phyloP scores from a whole-genome alignment of 2,797 vertebrate genomes.

The Halcyon smyrnensis region DNA sequence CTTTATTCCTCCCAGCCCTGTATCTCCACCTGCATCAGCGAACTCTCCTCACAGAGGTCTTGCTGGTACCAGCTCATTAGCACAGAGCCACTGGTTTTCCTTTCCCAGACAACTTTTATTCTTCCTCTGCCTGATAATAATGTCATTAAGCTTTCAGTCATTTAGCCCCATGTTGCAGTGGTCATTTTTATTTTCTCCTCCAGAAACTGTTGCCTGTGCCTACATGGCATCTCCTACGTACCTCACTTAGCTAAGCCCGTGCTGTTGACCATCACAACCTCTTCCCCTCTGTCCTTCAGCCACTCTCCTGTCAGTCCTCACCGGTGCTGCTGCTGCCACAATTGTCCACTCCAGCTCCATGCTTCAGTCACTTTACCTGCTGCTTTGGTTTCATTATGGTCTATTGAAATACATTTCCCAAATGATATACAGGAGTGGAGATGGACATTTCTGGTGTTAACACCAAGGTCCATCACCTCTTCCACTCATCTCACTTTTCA shows the following conservation, averaged over 20 bases:
- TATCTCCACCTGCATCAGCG: neutral
- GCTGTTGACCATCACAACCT: neutral
- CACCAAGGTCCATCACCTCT: neutral
- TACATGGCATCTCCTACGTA: neutral
- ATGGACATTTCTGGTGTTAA: neutral
- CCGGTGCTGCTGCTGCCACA: neutral
- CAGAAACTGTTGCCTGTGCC: neutral
- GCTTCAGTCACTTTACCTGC: neutral
- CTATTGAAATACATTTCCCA: neutral
- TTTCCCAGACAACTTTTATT: neutral
- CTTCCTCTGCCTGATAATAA: neutral
- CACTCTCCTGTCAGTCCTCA: neutral
- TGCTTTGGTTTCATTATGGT: neutral
- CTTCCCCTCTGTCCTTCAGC: neutral
- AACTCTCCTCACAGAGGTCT: constrained; percentile 1
- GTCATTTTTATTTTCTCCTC: neutral
- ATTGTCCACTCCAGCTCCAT: neutral
- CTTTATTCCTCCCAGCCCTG: neutral
- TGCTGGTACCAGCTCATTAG: constrained; percentile 19
- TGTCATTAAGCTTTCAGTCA: neutral
- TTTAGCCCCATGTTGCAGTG: neutral
- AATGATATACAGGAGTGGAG: neutral
- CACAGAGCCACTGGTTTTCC: neutral
- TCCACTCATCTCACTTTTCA: neutral
- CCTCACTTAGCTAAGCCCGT: fast-evolving